Evolutionary conservation across 1,140 invertebrate species (phyloP).

Genomic region (Sminthurides bifidus): DNA sequence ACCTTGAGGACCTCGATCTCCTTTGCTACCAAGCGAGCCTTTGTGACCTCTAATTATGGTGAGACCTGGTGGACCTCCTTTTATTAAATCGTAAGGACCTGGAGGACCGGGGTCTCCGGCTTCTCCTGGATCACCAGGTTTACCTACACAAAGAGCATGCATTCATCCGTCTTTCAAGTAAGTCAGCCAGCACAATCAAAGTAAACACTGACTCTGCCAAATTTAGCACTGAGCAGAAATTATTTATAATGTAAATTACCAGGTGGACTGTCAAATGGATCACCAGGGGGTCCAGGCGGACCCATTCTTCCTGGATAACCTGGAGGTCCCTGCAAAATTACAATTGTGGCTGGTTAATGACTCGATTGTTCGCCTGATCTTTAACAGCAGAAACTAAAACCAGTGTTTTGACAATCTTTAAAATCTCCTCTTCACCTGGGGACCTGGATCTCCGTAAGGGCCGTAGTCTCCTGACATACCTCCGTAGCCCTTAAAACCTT

Average conservation of each 20-base stretch:
- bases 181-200: background rate
- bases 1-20: constrained; percentile 13
- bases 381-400: no score
- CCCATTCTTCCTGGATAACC: constrained; percentile 4
- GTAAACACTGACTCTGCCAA: no score
- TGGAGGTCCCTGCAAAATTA: constrained; percentile 1
- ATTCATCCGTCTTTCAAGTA: background rate
- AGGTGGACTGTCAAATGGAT: no score
- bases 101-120: constrained; percentile 24
- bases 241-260: no score
- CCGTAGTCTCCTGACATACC: background rate
- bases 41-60: constrained; percentile 27
- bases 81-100: background rate
- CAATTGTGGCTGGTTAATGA: no score
- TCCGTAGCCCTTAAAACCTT: background rate
- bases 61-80: constrained; percentile 1
- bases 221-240: no score
- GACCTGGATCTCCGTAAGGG: background rate
- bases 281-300: background rate
- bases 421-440: background rate
- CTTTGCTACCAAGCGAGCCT: constrained; percentile 27
- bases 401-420: no score
- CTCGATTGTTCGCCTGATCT: no score
- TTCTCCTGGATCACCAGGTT: constrained; percentile 29
- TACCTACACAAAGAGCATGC: background rate